Evolutionary conservation across 2,113 vertebrate genomes (phyloP).

Genomic region (Gymnobelideus leadbeateri): DNA sequence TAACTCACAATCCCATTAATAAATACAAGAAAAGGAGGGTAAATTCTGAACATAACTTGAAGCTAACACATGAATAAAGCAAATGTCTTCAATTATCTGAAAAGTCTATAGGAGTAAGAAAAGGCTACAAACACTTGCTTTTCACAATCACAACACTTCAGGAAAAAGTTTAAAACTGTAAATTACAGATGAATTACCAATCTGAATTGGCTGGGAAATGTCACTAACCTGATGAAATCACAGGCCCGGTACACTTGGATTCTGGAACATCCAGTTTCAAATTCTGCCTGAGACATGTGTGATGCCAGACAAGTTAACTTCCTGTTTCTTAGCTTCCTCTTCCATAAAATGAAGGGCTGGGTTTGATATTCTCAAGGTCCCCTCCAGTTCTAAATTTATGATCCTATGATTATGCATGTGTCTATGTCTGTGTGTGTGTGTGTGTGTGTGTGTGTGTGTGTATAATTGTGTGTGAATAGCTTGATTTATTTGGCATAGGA

Average conservation of each 20-base stretch:
- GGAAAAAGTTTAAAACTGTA: neutral
- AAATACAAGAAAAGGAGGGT: conserved; percentile 46
- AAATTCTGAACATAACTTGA: conserved; percentile 52
- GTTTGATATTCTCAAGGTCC: neutral
- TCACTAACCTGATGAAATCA: neutral
- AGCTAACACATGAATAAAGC: conserved; percentile 25
- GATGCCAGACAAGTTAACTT: neutral
- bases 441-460: neutral
- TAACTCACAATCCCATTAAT: conserved; percentile 20
- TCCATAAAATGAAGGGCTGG: neutral
- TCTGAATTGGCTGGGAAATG: neutral
- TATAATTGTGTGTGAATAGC: neutral
- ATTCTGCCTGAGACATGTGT: neutral
- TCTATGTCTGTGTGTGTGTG: neutral
- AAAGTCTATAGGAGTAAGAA: conserved; percentile 41
- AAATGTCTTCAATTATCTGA: conserved; percentile 26
- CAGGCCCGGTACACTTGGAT: neutral
- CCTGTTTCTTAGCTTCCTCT: neutral
- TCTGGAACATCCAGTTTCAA: neutral
- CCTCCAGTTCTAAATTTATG: neutral
- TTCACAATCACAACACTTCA: neutral
- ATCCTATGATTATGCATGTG: neutral
- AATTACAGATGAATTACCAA: neutral
- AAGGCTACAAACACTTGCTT: conserved; percentile 9
- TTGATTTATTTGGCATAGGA: neutral